These are phyloP conservation scores for Acanthopagrus latus DNA, from an alignment of 2,797 vertebrate genomes.

Conservation along the genomic window DNA sequence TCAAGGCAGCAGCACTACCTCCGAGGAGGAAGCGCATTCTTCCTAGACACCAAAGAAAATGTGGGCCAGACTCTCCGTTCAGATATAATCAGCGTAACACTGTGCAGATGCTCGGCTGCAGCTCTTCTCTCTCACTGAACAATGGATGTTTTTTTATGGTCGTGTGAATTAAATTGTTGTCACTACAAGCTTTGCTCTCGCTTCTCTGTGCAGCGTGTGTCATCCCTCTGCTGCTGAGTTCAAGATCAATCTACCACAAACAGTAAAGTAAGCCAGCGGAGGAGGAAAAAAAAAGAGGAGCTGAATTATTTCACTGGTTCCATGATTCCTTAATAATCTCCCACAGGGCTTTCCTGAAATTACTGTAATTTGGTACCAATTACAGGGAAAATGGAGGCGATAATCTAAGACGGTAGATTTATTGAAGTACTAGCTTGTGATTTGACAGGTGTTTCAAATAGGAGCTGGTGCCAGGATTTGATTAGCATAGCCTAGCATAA, in stretches of 20 bases:
- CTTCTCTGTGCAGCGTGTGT: constrained; percentile 13
- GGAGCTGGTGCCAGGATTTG: background rate
- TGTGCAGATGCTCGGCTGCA: constrained; percentile 39
- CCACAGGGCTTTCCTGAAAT: background rate
- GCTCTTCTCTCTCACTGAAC: constrained; percentile 25
- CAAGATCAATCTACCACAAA: background rate
- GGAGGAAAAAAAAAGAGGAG: background rate
- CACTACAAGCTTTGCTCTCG: constrained; percentile 21
- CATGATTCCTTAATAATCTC: background rate
- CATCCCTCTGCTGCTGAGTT: background rate
- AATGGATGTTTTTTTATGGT: constrained; percentile 8
- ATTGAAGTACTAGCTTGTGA: background rate
- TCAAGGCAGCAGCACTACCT: background rate
- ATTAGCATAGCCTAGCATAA: constrained; percentile 10
- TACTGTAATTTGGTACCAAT: background rate
- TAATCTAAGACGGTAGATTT: too few relatives aligned
- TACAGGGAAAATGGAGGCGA: background rate
- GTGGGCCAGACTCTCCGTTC: constrained; percentile 16
- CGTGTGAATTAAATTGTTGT: constrained; percentile 25
- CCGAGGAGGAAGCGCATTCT: constrained; percentile 4
- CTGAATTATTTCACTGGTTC: background rate
- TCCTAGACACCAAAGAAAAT: constrained; percentile 31
- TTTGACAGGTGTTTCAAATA: background rate
- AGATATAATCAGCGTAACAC: constrained; percentile 12
- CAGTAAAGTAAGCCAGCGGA: background rate